phyloP scores from a whole-genome alignment of 2,888 invertebrate species.

The Dasysyrphus tricinctus region DNA sequence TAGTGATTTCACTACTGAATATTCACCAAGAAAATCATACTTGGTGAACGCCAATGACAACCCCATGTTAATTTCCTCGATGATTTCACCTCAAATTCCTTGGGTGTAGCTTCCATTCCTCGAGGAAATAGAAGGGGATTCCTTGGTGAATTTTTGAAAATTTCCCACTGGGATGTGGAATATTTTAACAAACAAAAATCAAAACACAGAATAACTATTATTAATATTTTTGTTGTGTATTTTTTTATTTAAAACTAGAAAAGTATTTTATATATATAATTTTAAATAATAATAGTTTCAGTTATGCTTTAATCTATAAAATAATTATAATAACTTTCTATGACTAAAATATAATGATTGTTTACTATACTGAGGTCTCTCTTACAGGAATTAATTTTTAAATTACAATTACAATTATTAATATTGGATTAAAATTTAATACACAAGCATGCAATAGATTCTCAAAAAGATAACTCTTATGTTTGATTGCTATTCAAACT shows the following conservation, averaged over 20 bases:
- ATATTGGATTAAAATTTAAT: slow-evolving; percentile 3
- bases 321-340: slow-evolving; percentile 11
- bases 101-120: too few species aligned
- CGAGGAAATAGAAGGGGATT: too few species aligned
- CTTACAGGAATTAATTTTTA: slow-evolving; percentile 43
- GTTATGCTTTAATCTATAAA: neutral
- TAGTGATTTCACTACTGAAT: too few species aligned
- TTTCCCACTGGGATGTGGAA: neutral
- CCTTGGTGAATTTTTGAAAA: too few species aligned
- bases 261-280: neutral
- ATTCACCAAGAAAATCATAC: too few species aligned
- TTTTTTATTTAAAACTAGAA: slow-evolving; percentile 17
- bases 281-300: slow-evolving; percentile 19
- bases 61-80: too few species aligned
- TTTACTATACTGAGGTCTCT: slow-evolving; percentile 19
- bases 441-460: slow-evolving; percentile 12
- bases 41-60: too few species aligned
- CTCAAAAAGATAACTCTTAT: neutral
- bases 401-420: neutral
- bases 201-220: neutral
- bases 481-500: slow-evolving; percentile 3
- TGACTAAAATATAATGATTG: neutral
- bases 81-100: too few species aligned
- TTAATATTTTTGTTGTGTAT: neutral
- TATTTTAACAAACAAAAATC: neutral